Evolutionary conservation across 2,888 invertebrate genomes (phyloP).

Genomic region (Watsonalla binaria): DNA sequence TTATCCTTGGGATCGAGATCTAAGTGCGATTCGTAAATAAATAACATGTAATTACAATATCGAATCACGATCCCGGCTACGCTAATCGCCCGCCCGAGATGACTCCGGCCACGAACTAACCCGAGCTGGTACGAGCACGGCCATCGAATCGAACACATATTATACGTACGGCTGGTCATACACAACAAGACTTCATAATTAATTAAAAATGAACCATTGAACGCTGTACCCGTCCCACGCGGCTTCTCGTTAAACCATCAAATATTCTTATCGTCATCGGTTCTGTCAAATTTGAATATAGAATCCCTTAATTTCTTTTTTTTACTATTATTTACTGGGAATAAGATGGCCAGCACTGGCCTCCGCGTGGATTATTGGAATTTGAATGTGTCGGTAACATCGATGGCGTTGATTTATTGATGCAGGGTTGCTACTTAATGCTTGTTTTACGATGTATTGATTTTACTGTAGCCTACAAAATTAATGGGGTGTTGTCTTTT

Average conservation of each 20-base stretch:
- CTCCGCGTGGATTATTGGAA: constrained; percentile 64
- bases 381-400: constrained; percentile 63
- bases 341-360: constrained; percentile 44
- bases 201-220: constrained; percentile 66
- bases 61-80: constrained; percentile 65
- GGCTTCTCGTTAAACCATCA: constrained; percentile 64
- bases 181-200: constrained; percentile 53
- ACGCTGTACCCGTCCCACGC: constrained; percentile 64
- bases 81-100: constrained; percentile 61
- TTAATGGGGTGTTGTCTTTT: constrained; percentile 46
- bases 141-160: constrained; percentile 13
- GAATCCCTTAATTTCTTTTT: constrained; percentile 66
- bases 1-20: constrained; percentile 66
- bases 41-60: constrained; percentile 72
- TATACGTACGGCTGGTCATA: constrained; percentile 46
- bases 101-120: constrained; percentile 54
- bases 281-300: constrained; percentile 72
- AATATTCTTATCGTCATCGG: constrained; percentile 69
- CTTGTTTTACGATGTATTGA: constrained; percentile 65
- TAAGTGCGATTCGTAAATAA: constrained; percentile 60
- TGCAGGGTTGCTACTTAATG: constrained; percentile 66
- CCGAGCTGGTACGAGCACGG: constrained; percentile 24
- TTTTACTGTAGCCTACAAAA: constrained; percentile 52
- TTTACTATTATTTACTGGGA: constrained; percentile 62
- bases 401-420: constrained; percentile 64